phyloP scores from a whole-genome alignment of 2,797 vertebrate species.

The Lagodon rhomboides region DNA sequence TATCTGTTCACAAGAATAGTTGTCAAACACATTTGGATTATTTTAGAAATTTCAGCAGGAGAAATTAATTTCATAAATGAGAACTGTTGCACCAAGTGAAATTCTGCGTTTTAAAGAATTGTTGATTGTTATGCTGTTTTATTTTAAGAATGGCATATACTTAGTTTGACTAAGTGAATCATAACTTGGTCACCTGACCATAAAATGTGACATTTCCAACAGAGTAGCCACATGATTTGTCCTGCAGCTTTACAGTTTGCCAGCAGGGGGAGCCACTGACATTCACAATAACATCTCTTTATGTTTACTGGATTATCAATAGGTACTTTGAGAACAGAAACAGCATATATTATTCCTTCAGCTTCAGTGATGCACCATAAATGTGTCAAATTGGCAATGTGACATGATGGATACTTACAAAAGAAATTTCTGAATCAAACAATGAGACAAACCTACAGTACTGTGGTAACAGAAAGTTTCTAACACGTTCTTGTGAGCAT shows the following conservation, averaged over 20 bases:
- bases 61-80: not conserved
- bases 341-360: not conserved
- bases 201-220: not conserved
- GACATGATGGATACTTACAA: not conserved
- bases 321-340: not conserved
- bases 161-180: not conserved
- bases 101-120: not conserved
- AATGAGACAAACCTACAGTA: not conserved
- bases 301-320: too few species aligned
- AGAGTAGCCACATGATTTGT: too few species aligned
- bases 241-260: not conserved
- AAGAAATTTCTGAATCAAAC: not conserved
- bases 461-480: not conserved
- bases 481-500: not conserved
- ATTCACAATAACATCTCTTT: not conserved
- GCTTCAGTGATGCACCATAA: not conserved
- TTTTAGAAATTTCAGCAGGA: not conserved
- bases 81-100: not conserved
- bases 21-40: not conserved
- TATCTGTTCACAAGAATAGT: not conserved
- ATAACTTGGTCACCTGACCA: not conserved
- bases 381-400: not conserved
- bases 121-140: not conserved
- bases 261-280: constrained; percentile 54
- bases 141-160: not conserved